Evolutionary conservation across 2,797 vertebrate genomes (phyloP).

Genomic region (Nannoperca australis): DNA sequence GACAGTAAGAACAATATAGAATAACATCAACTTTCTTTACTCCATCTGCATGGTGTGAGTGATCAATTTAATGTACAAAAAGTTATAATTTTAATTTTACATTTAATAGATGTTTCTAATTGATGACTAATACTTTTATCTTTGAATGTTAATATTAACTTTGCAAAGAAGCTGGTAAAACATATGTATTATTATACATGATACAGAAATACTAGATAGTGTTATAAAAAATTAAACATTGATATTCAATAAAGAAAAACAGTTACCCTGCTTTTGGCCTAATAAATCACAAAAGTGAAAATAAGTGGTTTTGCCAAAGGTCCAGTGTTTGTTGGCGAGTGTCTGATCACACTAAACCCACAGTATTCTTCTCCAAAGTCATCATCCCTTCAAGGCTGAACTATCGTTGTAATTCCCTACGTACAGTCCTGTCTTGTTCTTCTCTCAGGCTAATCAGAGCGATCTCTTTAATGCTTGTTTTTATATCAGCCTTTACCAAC

Average conservation of each 20-base stretch:
- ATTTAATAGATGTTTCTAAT: background rate
- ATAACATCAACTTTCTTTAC: background rate
- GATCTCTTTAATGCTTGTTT: conserved; percentile 26
- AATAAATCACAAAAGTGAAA: conserved; percentile 10
- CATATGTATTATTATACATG: background rate
- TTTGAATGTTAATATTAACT: background rate
- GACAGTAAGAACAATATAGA: background rate
- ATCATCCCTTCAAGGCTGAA: conserved; percentile 39
- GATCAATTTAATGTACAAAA: background rate
- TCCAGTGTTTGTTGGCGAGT: conserved; percentile 20
- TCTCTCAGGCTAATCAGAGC: conserved; percentile 25
- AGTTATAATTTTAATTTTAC: background rate
- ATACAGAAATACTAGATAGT: background rate
- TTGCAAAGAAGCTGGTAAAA: background rate
- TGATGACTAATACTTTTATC: background rate
- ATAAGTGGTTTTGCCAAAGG: background rate
- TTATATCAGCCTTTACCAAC: conserved; percentile 30
- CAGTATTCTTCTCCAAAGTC: conserved; percentile 29
- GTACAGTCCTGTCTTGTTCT: background rate
- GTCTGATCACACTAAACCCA: conserved; percentile 37
- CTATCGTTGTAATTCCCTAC: conserved; percentile 35
- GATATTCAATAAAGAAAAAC: background rate
- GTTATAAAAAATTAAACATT: background rate
- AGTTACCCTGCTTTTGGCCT: background rate
- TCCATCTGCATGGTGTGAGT: background rate